Percentiles rank a stretch among this genome's conserved stretches.
phyloP scores from a whole-genome alignment of 1,140 invertebrate species.

The Camponotus pennsylvanicus region DNA sequence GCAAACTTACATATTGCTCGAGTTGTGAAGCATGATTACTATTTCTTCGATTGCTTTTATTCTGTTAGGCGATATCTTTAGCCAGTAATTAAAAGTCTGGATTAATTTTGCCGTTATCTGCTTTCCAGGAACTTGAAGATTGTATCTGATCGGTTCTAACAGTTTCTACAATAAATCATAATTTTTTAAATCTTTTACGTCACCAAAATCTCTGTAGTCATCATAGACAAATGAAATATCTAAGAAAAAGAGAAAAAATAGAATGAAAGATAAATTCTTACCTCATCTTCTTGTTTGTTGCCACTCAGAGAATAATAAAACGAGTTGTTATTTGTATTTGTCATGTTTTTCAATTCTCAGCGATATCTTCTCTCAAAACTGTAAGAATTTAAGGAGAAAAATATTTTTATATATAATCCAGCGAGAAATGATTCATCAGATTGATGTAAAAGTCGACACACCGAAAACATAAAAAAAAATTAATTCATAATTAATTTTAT shows the following conservation, averaged over 20 bases:
- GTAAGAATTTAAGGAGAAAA: neutral
- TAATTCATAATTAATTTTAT: too few relatives aligned
- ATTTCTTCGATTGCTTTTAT: slow-evolving; percentile 94
- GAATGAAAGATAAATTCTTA: slow-evolving; percentile 74
- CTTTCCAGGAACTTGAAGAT: slow-evolving; percentile 95
- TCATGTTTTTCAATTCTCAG: neutral
- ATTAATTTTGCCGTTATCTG: slow-evolving; percentile 95
- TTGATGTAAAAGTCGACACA: too few relatives aligned
- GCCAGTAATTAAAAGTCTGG: slow-evolving; percentile 97
- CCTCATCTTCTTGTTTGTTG: slow-evolving; percentile 88
- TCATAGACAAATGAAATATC: neutral
- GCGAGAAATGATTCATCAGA: too few relatives aligned
- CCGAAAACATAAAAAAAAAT: too few relatives aligned
- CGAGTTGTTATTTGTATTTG: slow-evolving; percentile 64
- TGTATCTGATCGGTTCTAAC: slow-evolving; percentile 95
- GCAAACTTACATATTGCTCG: slow-evolving; percentile 95
- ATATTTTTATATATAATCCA: neutral
- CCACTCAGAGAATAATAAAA: slow-evolving; percentile 85
- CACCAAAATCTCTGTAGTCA: too few relatives aligned
- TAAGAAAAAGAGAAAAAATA: neutral
- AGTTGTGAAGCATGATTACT: slow-evolving; percentile 98
- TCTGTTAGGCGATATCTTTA: slow-evolving; percentile 95
- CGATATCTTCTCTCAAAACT: neutral
- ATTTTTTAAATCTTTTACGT: too few relatives aligned
- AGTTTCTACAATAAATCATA: slow-evolving; percentile 89